Conservation (phyloP, 2,113 vertebrate genomes). For the Plecturocebus donacophilus region DNA sequence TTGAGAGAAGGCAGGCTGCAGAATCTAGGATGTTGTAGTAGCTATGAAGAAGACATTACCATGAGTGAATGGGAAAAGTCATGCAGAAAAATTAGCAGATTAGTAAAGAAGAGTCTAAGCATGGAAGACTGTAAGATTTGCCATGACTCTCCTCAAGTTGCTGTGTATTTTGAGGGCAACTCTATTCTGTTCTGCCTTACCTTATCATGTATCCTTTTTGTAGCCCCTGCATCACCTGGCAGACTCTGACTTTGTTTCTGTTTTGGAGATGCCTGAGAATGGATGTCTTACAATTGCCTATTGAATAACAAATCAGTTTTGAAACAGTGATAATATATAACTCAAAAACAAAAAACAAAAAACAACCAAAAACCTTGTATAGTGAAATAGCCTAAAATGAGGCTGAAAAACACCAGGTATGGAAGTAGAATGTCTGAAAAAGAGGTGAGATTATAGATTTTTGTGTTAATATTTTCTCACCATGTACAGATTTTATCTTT, state of each 20-base stretch:
- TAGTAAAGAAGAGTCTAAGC: neutral
- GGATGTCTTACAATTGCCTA: neutral
- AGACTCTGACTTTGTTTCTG: neutral
- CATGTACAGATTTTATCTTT: neutral
- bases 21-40: neutral
- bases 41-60: neutral
- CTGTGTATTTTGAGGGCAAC: neutral
- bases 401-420: neutral
- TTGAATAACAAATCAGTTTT: conserved; percentile 24
- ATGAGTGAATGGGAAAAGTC: neutral
- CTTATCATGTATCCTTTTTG: neutral
- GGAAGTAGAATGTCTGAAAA: conserved; percentile 1
- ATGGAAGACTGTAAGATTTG: neutral
- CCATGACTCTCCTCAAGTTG: neutral
- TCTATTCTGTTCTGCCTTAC: neutral
- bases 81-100: neutral
- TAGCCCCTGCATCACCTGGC: neutral
- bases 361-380: neutral
- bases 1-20: neutral
- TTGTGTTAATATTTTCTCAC: neutral
- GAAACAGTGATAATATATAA: neutral
- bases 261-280: neutral
- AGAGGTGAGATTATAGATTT: neutral
- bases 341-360: neutral
- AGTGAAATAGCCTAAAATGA: neutral